phyloP scores from a whole-genome alignment of 2,888 invertebrate species.

The Corbicula japonica region DNA sequence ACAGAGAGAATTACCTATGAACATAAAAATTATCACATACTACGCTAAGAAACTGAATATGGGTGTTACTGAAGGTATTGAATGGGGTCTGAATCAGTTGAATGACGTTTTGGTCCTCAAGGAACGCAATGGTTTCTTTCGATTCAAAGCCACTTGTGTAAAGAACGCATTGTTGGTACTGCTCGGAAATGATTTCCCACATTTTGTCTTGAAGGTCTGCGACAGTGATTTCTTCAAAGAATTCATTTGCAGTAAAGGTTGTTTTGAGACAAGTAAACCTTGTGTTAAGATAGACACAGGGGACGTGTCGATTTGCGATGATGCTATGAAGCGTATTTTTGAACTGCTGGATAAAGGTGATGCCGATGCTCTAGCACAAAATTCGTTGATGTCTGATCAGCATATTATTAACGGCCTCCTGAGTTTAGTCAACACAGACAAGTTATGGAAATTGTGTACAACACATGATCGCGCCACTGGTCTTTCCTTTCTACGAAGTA shows the following conservation, averaged over 20 bases:
- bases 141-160: constrained; percentile 6
- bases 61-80: background rate
- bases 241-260: background rate
- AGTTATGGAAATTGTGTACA: background rate
- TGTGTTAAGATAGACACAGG: background rate
- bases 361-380: background rate
- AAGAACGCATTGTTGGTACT: constrained; percentile 5
- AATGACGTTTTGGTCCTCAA: background rate
- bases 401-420: too few species aligned
- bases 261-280: background rate
- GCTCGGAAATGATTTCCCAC: constrained; percentile 4
- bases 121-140: constrained; percentile 1
- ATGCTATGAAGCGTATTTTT: background rate
- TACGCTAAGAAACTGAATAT: background rate
- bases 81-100: background rate
- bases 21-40: background rate
- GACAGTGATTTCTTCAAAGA: background rate
- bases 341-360: background rate
- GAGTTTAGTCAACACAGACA: too few species aligned
- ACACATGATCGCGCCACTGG: background rate
- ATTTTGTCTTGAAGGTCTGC: constrained; percentile 3
- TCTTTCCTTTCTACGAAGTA: background rate
- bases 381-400: background rate
- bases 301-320: background rate
- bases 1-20: too few species aligned